phyloP scores from a whole-genome alignment of 2,797 vertebrate genomes.

The Tragelaphus eurycerus region DNA sequence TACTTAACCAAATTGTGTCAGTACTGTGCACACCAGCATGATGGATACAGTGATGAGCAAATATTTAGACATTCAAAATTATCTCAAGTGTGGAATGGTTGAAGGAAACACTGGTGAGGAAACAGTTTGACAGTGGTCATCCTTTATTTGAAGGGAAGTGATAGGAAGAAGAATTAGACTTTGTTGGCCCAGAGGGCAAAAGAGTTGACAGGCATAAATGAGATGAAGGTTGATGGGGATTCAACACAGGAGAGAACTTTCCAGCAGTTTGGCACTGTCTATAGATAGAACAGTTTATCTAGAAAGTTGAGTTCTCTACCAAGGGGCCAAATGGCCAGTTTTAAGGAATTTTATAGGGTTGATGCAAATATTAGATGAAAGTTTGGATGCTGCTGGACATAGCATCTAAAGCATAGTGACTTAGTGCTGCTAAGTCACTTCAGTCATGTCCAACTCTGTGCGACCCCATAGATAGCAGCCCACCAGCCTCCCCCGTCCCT shows the following conservation, averaged over 20 bases:
- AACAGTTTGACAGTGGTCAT: not conserved
- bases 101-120: not conserved
- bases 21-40: not conserved
- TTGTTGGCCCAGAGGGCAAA: not conserved
- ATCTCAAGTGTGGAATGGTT: slow-evolving; percentile 31
- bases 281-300: not conserved
- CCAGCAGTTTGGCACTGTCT: not conserved
- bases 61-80: slow-evolving; percentile 38
- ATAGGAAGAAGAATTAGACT: not conserved
- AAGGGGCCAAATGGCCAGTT: not conserved
- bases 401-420: no score
- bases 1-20: slow-evolving; percentile 13
- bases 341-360: not conserved
- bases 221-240: not conserved
- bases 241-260: not conserved
- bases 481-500: no score
- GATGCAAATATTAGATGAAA: not conserved
- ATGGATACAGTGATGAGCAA: not conserved
- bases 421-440: no score
- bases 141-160: not conserved
- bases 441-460: no score
- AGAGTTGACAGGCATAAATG: not conserved
- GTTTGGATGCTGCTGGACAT: not conserved
- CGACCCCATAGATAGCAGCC: no score
- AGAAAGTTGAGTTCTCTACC: not conserved